Evolutionary conservation across 2,888 invertebrate genomes (phyloP), one percentile per base, ranked within the genome.

Genomic region (Ectobius pallidus): DNA sequence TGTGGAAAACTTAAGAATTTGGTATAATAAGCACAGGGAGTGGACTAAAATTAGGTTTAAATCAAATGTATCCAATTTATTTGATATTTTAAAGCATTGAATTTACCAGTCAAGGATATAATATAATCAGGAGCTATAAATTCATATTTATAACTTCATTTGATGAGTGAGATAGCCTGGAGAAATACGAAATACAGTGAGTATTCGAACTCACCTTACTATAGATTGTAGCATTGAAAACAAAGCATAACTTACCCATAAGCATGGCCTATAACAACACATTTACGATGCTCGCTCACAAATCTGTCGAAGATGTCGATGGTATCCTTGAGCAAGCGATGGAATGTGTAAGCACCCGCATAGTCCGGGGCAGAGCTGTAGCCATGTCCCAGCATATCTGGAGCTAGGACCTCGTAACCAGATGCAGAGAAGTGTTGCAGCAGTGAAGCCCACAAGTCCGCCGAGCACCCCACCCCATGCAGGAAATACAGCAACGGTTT

Each of bases 371-470:
- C 87, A 61, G 87, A 86, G 78, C 90, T 90, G 78, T 87, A 85
- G 0, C 91, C 91, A 79, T 91, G 91, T 0, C 91, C 91, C 44
- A 91, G 81, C 81, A 91, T 83, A 80, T 91, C 91, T 16, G 90
- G 89, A 0, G 89, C 90, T 14, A 90, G 83, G 71, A 90, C 85
- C 78, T 90, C 89, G 80, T 87, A 89, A 0, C 89, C 90, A 75
- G 83, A 82, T 62, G 80, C 81, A 3, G 86, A 83, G 78, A 91
- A 87, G 80, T 87, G 88, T 49, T 85, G 82, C 42, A 89, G 83
- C 79, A 90, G 87, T 72, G 85, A 81, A 76, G 85, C 85, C 86
- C 91, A 91, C 34, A 88, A 82, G 76, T 90, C 89, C 44, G 89
- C 87, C 7, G 88, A 88, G 4, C 88, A 88, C 3, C 90, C 90